Evolutionary conservation across 2,797 vertebrate species (phyloP).

Genomic region (Phoeniculus purpureus): DNA sequence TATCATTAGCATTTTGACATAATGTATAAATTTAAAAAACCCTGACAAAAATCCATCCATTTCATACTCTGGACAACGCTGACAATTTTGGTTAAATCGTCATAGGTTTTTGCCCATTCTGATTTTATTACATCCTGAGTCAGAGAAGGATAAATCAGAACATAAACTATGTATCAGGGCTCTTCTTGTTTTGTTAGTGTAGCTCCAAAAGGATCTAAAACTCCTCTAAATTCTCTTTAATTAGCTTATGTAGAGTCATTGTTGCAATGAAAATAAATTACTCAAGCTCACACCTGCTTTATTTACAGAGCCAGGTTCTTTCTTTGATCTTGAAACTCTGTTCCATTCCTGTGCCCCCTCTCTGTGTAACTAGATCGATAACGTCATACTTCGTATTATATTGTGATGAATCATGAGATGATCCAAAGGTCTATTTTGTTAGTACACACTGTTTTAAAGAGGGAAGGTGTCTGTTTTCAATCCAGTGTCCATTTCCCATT

Average conservation of each 20-base stretch:
- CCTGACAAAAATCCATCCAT: background rate
- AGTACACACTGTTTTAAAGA: background rate
- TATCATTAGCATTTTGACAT: background rate
- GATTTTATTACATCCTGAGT: background rate
- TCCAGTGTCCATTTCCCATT: background rate
- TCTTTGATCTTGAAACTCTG: background rate
- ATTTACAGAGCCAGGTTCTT: background rate
- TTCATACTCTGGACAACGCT: background rate
- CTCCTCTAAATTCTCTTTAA: background rate
- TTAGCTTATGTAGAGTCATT: background rate
- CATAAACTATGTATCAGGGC: background rate
- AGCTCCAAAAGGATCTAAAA: background rate
- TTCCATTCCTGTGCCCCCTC: background rate
- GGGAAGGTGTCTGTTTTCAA: background rate
- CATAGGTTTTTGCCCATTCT: background rate
- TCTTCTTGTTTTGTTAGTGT: background rate
- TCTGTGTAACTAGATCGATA: background rate
- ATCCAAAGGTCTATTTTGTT: slow-evolving; percentile 32
- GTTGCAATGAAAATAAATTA: background rate
- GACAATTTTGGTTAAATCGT: background rate
- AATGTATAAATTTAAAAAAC: background rate
- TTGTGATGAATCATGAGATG: slow-evolving; percentile 12
- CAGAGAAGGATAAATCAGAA: background rate
- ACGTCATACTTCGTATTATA: background rate
- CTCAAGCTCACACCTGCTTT: background rate